These are phyloP conservation scores for Agonopterix subpropinquella DNA, from an alignment of 2,888 invertebrate genomes.

Conservation along the genomic window DNA sequence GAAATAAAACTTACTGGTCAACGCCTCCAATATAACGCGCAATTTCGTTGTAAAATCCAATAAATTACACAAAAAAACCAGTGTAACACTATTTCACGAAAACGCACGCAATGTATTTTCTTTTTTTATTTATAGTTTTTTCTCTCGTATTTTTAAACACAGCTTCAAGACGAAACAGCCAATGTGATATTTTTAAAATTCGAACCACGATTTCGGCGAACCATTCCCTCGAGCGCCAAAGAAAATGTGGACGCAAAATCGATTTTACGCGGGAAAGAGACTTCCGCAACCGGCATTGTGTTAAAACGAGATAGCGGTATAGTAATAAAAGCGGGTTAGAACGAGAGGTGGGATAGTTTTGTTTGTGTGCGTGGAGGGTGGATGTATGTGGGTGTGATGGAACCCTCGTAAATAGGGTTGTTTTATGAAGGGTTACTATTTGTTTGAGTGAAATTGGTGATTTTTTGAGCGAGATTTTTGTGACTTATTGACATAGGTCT, in stretches of 20 bases:
- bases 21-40: too few relatives aligned
- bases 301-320: constrained; percentile 14
- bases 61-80: neutral
- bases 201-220: neutral
- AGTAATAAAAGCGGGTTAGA: constrained; percentile 10
- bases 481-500: neutral
- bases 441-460: constrained; percentile 10
- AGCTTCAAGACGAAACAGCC: neutral
- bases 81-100: neutral
- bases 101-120: neutral
- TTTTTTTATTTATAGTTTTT: neutral
- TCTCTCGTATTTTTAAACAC: neutral
- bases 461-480: neutral
- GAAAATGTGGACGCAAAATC: constrained; percentile 32
- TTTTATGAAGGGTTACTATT: constrained; percentile 23
- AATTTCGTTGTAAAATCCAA: neutral
- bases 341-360: constrained; percentile 13
- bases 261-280: constrained; percentile 32
- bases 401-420: constrained; percentile 37
- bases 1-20: too few relatives aligned
- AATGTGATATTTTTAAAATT: neutral
- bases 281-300: constrained; percentile 4
- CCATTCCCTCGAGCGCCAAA: constrained; percentile 9
- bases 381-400: constrained; percentile 23
- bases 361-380: constrained; percentile 14